Percentiles rank a stretch among this genome's conserved stretches.
Evolutionary conservation across 2,113 vertebrate species (phyloP).

Genomic region (Anseranas semipalmata): DNA sequence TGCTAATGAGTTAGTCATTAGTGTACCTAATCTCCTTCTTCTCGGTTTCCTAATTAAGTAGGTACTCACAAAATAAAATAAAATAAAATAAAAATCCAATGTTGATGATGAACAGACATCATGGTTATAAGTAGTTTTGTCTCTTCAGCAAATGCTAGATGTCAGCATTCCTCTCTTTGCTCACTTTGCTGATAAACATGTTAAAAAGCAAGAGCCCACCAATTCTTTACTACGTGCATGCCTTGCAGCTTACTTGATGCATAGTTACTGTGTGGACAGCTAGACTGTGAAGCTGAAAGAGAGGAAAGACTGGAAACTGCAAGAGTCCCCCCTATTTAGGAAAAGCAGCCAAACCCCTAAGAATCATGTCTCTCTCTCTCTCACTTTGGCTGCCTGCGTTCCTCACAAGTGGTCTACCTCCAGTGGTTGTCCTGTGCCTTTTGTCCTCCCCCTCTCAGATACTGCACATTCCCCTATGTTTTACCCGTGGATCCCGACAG

Average conservation of each 20-base stretch:
- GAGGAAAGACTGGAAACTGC: neutral
- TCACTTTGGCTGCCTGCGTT: neutral
- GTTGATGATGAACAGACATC: neutral
- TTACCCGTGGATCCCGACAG: neutral
- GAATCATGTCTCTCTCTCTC: neutral
- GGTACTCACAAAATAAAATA: no score
- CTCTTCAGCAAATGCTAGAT: neutral
- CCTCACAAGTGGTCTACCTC: neutral
- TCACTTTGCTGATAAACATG: neutral
- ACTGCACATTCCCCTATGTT: neutral
- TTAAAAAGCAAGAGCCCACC: neutral
- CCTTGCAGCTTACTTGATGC: neutral
- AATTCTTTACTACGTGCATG: neutral
- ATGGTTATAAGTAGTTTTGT: neutral
- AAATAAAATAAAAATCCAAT: no score
- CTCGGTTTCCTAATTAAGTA: neutral
- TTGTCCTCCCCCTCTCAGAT: neutral
- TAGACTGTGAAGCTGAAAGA: neutral
- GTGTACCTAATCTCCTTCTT: neutral
- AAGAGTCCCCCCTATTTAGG: neutral
- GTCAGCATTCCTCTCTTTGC: neutral
- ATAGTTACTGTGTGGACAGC: neutral
- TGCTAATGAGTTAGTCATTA: neutral
- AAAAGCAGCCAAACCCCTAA: neutral
- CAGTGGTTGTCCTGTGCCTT: neutral